Evolutionary conservation across 2,113 vertebrate species (phyloP), one percentile per base, ranked within the genome.

Genomic region (Dendropsophus ebraccatus): DNA sequence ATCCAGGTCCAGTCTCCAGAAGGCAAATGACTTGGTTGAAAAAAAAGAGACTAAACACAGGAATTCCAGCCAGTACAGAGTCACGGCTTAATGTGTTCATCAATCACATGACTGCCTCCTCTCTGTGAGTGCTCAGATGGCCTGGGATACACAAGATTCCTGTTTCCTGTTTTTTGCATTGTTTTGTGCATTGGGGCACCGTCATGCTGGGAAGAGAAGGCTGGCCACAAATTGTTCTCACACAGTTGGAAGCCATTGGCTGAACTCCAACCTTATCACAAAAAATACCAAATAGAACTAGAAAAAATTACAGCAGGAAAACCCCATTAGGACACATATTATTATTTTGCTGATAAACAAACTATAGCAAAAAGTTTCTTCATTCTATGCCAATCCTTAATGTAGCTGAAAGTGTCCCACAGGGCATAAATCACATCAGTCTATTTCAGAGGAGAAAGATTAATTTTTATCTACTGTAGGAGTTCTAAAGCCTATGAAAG

Each of bases 381-480:
- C 19, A 58, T 58, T 5, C 16, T 11, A 35, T 14, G 21, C 23
- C 35, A 60, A n/a, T 79, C 23, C 0, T n/a, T 54, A 58, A 79
- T 58, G 28, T 58, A 58, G 12, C 12, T 8, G 6, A 60, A 58
- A 37, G 54, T 60, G 52, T 41, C 54, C 32, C 58, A 41, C 23
- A 58, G 17, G 11, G 19, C 21, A 52, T 54, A 80, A 80, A 80
- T 69, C 19, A 56, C 30, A 77, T 77, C 75, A 30, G 32, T 60
- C 5, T 32, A 77, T 56, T 77, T 23, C 75, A 19, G 32, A n/a
- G 9, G 21, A 14, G 4, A 13, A 10, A 60, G 52, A 60, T 80
- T 60, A 60, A 80, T 60, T 80, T 5, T 10, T 37, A 8, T 23
- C 21, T 21, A 23, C 21, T 56, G 9, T 77, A 77, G n/a, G 25